Conservation (phyloP, 2,888 invertebrate species). For the Tuberolachnus salignus region DNA sequence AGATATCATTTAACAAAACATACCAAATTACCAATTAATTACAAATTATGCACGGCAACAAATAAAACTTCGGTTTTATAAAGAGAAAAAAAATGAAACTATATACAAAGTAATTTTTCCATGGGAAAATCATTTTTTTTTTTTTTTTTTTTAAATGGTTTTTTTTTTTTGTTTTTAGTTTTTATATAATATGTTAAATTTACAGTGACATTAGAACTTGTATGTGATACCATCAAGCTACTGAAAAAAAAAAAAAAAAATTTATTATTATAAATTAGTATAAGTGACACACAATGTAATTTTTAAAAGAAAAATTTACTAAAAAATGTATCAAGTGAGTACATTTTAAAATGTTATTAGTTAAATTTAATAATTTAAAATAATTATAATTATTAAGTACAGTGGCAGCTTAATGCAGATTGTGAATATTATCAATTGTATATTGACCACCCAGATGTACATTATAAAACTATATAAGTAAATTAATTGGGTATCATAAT, state of each 20-base stretch:
- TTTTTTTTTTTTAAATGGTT: constrained; percentile 6
- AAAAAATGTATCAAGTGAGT: too few species aligned
- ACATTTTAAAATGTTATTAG: too few species aligned
- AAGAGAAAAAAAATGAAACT: constrained; percentile 44
- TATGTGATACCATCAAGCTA: constrained; percentile 33
- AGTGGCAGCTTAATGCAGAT: too few species aligned
- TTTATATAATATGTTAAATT: not conserved
- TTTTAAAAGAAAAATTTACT: not conserved
- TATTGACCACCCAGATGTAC: too few species aligned
- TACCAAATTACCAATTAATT: constrained; percentile 38
- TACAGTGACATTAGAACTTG: constrained; percentile 30
- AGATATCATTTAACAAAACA: constrained; percentile 19
- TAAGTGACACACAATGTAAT: not conserved
- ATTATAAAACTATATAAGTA: too few species aligned
- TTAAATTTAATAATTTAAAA: too few species aligned
- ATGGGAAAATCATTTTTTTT: constrained; percentile 35
- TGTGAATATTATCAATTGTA: too few species aligned
- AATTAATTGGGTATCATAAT: too few species aligned
- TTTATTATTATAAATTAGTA: not conserved
- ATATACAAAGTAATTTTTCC: constrained; percentile 53
- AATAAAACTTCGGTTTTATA: constrained; percentile 45
- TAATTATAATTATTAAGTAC: too few species aligned
- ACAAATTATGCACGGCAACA: constrained; percentile 47
- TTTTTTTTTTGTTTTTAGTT: constrained; percentile 22
- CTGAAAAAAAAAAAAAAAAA: constrained; percentile 43